Percentiles rank a stretch among this genome's conserved stretches.
Evolutionary conservation across 1,140 invertebrate genomes (phyloP).

Genomic region (fruit fly (Drosophila melanogaster)): DNA sequence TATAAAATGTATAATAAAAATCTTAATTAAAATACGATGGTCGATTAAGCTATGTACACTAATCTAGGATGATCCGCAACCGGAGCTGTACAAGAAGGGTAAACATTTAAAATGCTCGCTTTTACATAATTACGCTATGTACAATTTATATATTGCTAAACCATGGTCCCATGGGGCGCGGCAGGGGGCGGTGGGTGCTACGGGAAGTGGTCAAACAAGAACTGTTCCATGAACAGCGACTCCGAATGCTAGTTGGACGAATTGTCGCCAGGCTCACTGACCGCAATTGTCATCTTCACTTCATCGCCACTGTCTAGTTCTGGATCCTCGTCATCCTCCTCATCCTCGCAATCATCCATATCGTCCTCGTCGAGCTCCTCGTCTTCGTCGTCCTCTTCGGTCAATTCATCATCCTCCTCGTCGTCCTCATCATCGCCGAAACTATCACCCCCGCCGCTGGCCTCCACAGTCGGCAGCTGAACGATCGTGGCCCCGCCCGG

Average conservation of each 20-base stretch:
- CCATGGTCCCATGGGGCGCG: constrained; percentile 26
- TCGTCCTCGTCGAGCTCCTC: constrained; percentile 85
- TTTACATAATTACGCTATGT: constrained; percentile 47
- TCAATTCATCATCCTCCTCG: constrained; percentile 76
- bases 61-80: constrained; percentile 14
- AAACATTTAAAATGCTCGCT: constrained; percentile 45
- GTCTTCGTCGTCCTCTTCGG: constrained; percentile 84
- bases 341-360: constrained; percentile 71
- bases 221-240: constrained; percentile 84
- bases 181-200: constrained; percentile 47
- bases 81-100: constrained; percentile 30
- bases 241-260: constrained; percentile 84
- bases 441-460: constrained; percentile 85
- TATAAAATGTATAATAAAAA: constrained; percentile 42
- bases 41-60: constrained; percentile 33
- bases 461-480: constrained; percentile 57
- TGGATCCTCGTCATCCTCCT: constrained; percentile 86
- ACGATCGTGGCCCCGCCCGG: constrained; percentile 72
- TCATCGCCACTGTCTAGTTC: constrained; percentile 87
- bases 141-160: constrained; percentile 28
- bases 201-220: constrained; percentile 78
- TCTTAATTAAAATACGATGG: constrained; percentile 15
- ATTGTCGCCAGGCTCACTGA: constrained; percentile 84
- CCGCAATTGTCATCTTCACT: constrained; percentile 89
- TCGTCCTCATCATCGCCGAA: constrained; percentile 86